phyloP scores from a whole-genome alignment of 2,797 vertebrate species.

The Typhlichthys eigenmanni region DNA sequence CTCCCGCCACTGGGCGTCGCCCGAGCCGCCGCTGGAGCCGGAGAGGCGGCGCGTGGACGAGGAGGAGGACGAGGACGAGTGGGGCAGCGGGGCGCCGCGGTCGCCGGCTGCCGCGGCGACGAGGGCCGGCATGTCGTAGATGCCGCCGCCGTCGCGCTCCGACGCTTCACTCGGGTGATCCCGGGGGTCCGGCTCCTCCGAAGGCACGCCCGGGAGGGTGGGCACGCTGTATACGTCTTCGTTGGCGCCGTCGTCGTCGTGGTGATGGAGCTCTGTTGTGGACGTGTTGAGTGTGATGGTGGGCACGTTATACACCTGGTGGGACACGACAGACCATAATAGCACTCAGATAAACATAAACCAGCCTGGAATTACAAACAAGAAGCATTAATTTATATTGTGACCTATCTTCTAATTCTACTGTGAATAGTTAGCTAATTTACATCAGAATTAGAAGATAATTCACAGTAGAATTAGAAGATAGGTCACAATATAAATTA shows the following conservation, averaged over 20 bases:
- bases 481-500: no score
- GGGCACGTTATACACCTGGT: conserved; percentile 87
- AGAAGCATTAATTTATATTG: no score
- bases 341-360: no score
- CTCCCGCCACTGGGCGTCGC: conserved; percentile 77
- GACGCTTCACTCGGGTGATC: conserved; percentile 50
- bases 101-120: conserved; percentile 56
- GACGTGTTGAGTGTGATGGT: conserved; percentile 68
- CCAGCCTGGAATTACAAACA: no score
- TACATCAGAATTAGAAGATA: no score
- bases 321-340: neutral
- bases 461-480: no score
- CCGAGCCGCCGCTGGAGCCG: conserved; percentile 78
- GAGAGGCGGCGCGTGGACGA: conserved; percentile 76
- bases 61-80: conserved; percentile 61
- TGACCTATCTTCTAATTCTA: no score
- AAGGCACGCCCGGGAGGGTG: conserved; percentile 74
- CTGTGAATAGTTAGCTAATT: no score
- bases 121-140: conserved; percentile 87
- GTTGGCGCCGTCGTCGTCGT: conserved; percentile 61
- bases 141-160: conserved; percentile 76
- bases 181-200: conserved; percentile 47
- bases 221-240: conserved; percentile 83
- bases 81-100: conserved; percentile 68
- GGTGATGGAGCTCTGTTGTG: conserved; percentile 53